Conservation (phyloP, 2,888 invertebrate genomes). For the Loripinus fragilis region DNA sequence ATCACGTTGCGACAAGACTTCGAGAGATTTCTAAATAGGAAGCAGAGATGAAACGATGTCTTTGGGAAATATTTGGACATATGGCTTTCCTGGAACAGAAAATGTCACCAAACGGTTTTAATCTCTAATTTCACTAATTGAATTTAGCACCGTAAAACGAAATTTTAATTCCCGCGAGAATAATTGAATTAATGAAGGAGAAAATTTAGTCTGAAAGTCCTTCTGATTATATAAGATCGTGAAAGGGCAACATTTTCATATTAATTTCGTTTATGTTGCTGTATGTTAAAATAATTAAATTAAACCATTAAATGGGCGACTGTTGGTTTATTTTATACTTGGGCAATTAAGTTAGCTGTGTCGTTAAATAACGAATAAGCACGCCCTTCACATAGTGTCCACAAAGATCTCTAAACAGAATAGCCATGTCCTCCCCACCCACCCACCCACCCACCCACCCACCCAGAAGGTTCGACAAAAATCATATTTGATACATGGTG, state of each 20-base stretch:
- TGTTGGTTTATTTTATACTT: neutral
- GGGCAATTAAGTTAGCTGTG: no score
- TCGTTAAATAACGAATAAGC: no score
- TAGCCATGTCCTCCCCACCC: no score
- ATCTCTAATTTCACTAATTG: slow-evolving; percentile 61
- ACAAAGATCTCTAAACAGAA: no score
- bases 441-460: no score
- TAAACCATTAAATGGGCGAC: neutral
- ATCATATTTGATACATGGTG: no score
- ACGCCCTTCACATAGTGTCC: no score
- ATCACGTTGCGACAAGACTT: slow-evolving; percentile 56
- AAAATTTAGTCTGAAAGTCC: neutral
- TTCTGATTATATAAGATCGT: slow-evolving; percentile 12
- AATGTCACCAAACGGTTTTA: slow-evolving; percentile 43
- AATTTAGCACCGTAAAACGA: slow-evolving; percentile 60
- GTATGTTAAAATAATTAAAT: slow-evolving; percentile 6
- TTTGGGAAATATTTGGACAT: slow-evolving; percentile 55
- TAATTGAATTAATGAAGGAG: slow-evolving; percentile 29
- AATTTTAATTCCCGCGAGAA: slow-evolving; percentile 49
- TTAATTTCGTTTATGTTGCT: slow-evolving; percentile 5
- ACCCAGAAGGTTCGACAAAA: no score
- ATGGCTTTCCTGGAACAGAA: slow-evolving; percentile 44
- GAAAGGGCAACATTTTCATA: slow-evolving; percentile 8
- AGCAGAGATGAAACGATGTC: slow-evolving; percentile 15
- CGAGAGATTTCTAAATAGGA: slow-evolving; percentile 34